A percentile compares a stretch with the other conserved stretches of the same genome.
Evolutionary conservation across 2,113 vertebrate species (phyloP).

Genomic region (Onychostruthus taczanowskii): DNA sequence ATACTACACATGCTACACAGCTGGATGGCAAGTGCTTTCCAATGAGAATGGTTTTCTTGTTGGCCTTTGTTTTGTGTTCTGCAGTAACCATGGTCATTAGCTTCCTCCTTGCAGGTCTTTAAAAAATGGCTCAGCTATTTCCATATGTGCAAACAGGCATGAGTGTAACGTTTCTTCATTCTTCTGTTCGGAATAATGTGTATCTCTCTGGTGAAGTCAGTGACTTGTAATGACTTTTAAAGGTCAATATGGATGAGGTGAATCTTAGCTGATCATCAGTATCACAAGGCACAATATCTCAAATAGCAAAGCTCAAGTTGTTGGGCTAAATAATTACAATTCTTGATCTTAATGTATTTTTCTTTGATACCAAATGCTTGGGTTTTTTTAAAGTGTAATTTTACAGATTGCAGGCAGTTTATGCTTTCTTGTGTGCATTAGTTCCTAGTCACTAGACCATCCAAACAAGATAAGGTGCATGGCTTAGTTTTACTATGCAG

Average conservation of each 20-base stretch:
- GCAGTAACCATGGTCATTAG: background rate
- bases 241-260: background rate
- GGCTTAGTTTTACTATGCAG: background rate
- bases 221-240: background rate
- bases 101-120: background rate
- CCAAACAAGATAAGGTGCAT: background rate
- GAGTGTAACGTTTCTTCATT: background rate
- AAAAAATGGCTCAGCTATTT: background rate
- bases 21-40: background rate
- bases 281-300: background rate
- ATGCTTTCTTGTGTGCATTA: background rate
- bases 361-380: background rate
- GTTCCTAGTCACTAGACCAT: background rate
- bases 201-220: background rate
- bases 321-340: background rate
- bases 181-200: background rate
- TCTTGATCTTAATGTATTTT: background rate
- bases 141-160: background rate
- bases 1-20: accelerated
- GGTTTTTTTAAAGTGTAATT: background rate
- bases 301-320: background rate
- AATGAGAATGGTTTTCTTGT: background rate
- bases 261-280: background rate
- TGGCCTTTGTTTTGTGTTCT: background rate
- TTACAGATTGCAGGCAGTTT: background rate